Evolutionary conservation across 2,888 invertebrate genomes (phyloP).

Genomic region (Trichopoda pennipes): DNA sequence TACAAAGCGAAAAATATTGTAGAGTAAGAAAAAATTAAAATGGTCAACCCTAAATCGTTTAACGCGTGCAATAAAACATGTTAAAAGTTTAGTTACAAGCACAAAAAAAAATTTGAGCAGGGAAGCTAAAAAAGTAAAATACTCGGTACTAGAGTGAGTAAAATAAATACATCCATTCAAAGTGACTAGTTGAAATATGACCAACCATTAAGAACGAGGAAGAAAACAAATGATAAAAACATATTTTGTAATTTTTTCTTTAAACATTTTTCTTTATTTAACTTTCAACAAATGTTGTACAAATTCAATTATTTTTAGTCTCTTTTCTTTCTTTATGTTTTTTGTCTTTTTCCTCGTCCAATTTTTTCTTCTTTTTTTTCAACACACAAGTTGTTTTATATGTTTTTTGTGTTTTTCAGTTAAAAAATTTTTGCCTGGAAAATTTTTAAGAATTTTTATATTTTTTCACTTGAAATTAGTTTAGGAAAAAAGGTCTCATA

Average conservation of each 20-base stretch:
- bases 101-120: not conserved
- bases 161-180: conserved; percentile 1
- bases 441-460: conserved; percentile 22
- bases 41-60: conserved; percentile 53
- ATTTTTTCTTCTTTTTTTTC: too few relatives aligned
- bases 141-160: not conserved
- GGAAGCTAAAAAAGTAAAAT: not conserved
- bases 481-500: conserved; percentile 24
- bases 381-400: conserved; percentile 26
- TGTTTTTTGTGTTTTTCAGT: not conserved
- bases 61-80: conserved; percentile 59
- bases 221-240: conserved; percentile 31
- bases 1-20: conserved; percentile 21
- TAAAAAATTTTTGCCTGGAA: not conserved
- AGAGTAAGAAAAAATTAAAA: conserved; percentile 19
- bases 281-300: conserved; percentile 45
- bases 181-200: conserved; percentile 47
- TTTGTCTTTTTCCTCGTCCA: too few relatives aligned
- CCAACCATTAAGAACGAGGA: conserved; percentile 26
- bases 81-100: conserved; percentile 47
- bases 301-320: conserved; percentile 47
- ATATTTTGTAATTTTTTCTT: conserved; percentile 35
- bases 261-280: conserved; percentile 30
- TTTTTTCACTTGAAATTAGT: not conserved
- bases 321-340: not conserved